Conservation (phyloP, 2,113 vertebrate genomes). For the Elephas maximus region DNA sequence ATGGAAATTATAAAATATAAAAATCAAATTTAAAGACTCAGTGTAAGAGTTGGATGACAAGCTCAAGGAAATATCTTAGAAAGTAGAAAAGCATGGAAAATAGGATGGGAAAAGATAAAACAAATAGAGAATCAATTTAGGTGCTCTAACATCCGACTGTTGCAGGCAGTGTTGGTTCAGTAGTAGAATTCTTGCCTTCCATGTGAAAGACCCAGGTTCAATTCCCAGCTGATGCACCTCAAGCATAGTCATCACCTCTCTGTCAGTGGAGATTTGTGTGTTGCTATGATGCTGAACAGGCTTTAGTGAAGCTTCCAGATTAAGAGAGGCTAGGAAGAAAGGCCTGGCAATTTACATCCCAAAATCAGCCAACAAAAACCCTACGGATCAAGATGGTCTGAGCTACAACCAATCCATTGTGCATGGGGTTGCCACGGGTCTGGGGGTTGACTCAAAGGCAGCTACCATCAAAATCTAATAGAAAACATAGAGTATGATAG, state of each 20-base stretch:
- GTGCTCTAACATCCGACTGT: neutral
- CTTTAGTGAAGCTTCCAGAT: too few species aligned
- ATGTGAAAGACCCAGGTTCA: neutral
- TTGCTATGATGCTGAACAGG: neutral
- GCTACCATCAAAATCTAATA: neutral
- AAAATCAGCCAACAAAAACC: neutral
- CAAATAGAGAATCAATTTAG: neutral
- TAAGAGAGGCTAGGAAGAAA: too few species aligned
- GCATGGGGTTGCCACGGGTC: neutral
- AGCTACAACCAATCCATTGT: neutral
- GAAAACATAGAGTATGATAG: neutral
- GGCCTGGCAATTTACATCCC: neutral
- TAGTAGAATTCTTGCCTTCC: neutral
- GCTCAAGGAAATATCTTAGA: neutral
- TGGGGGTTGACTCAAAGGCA: neutral
- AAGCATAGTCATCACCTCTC: neutral
- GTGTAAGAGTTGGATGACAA: neutral
- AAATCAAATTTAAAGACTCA: neutral
- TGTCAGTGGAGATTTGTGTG: neutral
- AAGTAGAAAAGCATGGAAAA: neutral
- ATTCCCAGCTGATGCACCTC: neutral
- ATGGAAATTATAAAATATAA: neutral
- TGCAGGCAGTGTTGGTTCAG: too few species aligned
- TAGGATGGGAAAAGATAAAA: neutral
- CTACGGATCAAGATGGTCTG: neutral